These are phyloP conservation scores for Rhopilema esculentum DNA, from an alignment of 30 jellyfish, hydroid and myxozoan species.

Conservation along the genomic window DNA sequence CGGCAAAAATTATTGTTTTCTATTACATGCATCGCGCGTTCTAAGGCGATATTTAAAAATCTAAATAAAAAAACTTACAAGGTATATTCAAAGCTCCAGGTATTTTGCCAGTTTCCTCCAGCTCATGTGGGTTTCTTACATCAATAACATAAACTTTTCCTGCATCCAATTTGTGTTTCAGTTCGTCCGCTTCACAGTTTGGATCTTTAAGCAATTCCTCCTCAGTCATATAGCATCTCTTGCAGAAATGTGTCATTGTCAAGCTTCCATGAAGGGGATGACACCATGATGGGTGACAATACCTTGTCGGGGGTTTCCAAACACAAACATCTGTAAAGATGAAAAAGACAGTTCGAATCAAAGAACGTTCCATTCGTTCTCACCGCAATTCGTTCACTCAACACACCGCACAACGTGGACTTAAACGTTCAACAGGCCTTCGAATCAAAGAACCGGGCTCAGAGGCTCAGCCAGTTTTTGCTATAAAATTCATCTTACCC, in stretches of 20 bases:
- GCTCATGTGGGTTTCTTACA: conserved; percentile 73
- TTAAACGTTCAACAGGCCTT: no score
- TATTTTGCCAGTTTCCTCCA: conserved; percentile 67
- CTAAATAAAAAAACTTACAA: conserved; percentile 57
- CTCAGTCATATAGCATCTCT: conserved; percentile 62
- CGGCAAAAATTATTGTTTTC: no score
- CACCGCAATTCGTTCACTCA: no score
- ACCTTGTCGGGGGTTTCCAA: conserved; percentile 68
- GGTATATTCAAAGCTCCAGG: conserved; percentile 78
- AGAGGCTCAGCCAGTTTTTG: no score
- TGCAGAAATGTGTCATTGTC: conserved; percentile 38
- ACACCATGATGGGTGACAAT: conserved; percentile 72
- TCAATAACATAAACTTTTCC: conserved; percentile 56
- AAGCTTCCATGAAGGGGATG: conserved; percentile 23
- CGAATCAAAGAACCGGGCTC: no score
- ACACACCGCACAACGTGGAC: no score
- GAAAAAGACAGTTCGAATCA: no score
- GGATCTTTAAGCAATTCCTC: conserved; percentile 69
- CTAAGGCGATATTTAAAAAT: no score
- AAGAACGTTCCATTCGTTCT: no score
- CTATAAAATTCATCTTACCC: no score
- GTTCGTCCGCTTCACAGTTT: conserved; percentile 71
- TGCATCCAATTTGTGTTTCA: conserved; percentile 32
- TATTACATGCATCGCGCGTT: no score
- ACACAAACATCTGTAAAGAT: conserved; percentile 48